These are phyloP conservation scores for Prietella phreatophila DNA, from an alignment of 2,113 vertebrate genomes.

Conservation along the genomic window DNA sequence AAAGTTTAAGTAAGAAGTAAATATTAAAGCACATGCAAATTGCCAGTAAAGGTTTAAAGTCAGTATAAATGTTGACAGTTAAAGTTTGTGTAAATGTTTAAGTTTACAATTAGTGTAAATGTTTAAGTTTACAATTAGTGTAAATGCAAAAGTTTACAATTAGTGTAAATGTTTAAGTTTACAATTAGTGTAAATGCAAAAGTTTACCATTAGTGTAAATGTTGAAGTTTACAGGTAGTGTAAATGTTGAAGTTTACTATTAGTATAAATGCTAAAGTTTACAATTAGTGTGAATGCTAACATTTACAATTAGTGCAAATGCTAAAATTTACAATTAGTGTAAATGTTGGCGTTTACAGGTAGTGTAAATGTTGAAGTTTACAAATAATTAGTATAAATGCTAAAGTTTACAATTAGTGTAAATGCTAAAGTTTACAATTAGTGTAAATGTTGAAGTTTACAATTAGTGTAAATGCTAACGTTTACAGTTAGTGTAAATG, in stretches of 20 bases:
- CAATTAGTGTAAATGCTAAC: no score
- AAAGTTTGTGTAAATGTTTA: no score
- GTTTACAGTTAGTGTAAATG: not conserved
- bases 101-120: no score
- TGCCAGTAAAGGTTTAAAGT: no score
- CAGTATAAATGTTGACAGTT: no score
- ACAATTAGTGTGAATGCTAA: not conserved
- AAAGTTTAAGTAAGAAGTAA: not conserved
- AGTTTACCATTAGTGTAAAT: not conserved
- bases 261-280: not conserved
- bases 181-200: not conserved
- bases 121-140: not conserved
- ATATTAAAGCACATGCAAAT: not conserved
- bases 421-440: no score
- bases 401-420: no score
- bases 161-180: not conserved
- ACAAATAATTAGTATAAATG: no score
- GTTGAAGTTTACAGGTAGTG: not conserved
- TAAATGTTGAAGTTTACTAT: not conserved
- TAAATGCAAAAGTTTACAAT: not conserved
- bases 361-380: not conserved
- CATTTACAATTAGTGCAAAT: not conserved
- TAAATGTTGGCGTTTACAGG: not conserved
- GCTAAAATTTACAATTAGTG: not conserved
- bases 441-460: no score